Base-by-base conservation (phyloP, 2,797 vertebrate species). In the Lepus oiostolus region DNA sequence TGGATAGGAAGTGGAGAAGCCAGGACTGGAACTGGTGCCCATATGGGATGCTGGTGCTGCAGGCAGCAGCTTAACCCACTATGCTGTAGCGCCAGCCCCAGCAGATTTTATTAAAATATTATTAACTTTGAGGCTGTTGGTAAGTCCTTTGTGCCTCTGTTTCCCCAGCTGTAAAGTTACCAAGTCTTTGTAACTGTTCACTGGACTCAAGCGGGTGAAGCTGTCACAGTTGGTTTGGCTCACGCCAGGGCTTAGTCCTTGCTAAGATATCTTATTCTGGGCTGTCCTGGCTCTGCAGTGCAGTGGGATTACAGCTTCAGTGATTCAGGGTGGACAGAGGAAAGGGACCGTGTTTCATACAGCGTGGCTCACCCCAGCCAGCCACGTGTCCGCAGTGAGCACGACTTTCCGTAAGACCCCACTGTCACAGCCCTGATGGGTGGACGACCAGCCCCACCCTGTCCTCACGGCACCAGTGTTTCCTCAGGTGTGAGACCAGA, bases 71-170 rank as follows among this genome's bases (percentile, higher is more conserved):
- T 47, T 47, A 47, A 9, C 42, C 42, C 42, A 47, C 42, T 47
- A 8, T 8, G 1, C 42, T 8, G 9, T 8, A 7, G 42, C 42
- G 1, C 42, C 42, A 8, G 42, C 7, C 42, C 42, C 42, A 47
- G 42, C 7, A 47, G 42, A 47, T 47, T 95, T 76, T 86, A 80
- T 92, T 58, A 84, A 91, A 91, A 74, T 71, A 63, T 19, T 35
- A 47, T 91, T 83, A 7, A 26, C 81, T 75, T 89, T 76, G 60
- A 91, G 19, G 67, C 85, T 76, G 14, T 76, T 19, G 24, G 62
- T 81, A 58, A 50, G 26, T 17, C 65, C 30, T 67, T 35, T 81
- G 17, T 89, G 32, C 32, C 60, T 91, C 50, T 2, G 0, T 85
- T 72, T 95, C n/a, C 47, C 72, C 50, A 72, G 0, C 14, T 62